Evolutionary conservation across 1,140 invertebrate genomes (phyloP).

Genomic region (Hyposmocoma kahamanoa): DNA sequence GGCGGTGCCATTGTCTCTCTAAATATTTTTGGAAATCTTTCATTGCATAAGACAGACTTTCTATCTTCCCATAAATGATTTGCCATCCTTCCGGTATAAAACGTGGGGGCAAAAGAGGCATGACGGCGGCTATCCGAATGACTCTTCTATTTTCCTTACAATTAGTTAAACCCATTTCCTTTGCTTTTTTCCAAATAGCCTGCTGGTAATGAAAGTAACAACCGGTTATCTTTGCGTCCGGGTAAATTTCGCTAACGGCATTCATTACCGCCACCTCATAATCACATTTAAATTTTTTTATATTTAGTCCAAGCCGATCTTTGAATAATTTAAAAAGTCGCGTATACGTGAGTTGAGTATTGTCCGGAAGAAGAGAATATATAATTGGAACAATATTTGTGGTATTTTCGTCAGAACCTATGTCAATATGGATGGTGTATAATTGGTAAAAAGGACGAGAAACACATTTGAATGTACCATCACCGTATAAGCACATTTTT

Average conservation of each 20-base stretch:
- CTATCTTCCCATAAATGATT: too few relatives aligned
- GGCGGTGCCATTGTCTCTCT: too few relatives aligned
- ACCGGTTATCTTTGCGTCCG: slow-evolving; percentile 11
- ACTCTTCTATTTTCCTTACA: not conserved
- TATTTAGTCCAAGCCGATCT: slow-evolving; percentile 7
- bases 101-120: not conserved
- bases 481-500: slow-evolving; percentile 13
- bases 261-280: slow-evolving; percentile 17
- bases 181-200: slow-evolving; percentile 13
- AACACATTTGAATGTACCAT: slow-evolving; percentile 16
- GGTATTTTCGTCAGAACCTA: slow-evolving; percentile 1
- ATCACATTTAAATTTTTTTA: slow-evolving; percentile 18
- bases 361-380: slow-evolving; percentile 17
- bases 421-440: slow-evolving; percentile 14
- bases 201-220: slow-evolving; percentile 18
- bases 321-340: slow-evolving; percentile 12
- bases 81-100: not conserved
- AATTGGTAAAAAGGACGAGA: slow-evolving; percentile 21
- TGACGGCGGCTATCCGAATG: not conserved
- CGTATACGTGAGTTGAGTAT: slow-evolving; percentile 11
- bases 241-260: slow-evolving; percentile 11
- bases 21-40: too few relatives aligned
- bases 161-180: not conserved
- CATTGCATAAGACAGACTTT: too few relatives aligned
- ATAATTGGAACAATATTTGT: slow-evolving; percentile 17